Conservation (phyloP, 2,888 invertebrate genomes). For the Elegia similella region DNA sequence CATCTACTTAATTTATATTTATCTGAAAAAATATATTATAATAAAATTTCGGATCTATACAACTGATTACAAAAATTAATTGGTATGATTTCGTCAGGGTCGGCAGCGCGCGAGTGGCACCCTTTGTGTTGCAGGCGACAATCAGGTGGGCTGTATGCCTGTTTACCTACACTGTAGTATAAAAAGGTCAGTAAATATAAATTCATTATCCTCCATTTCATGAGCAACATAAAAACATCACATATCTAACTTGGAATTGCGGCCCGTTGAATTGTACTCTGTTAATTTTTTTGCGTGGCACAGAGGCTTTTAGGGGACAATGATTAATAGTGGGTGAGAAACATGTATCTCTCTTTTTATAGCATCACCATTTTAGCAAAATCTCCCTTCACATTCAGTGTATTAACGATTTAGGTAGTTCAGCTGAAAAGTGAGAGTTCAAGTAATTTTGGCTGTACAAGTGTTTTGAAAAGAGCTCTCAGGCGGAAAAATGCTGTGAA, state of each 20-base stretch:
- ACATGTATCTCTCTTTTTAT: conserved; percentile 54
- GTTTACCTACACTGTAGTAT: too few species aligned
- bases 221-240: background rate
- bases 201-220: background rate
- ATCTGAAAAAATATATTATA: too few species aligned
- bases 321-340: conserved; percentile 67
- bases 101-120: too few species aligned
- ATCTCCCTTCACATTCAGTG: conserved; percentile 27
- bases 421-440: conserved; percentile 29
- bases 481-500: conserved; percentile 31
- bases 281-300: conserved; percentile 61
- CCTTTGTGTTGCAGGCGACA: too few species aligned
- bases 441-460: conserved; percentile 31
- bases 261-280: conserved; percentile 31
- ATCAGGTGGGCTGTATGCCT: too few species aligned
- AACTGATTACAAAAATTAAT: too few species aligned
- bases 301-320: conserved; percentile 67
- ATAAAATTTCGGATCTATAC: too few species aligned
- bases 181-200: too few species aligned
- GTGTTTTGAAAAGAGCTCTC: conserved; percentile 46
- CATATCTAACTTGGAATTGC: conserved; percentile 25
- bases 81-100: too few species aligned
- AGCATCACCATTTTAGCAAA: conserved; percentile 32
- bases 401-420: conserved; percentile 20
- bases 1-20: too few species aligned